Evolutionary conservation across 2,113 vertebrate genomes (phyloP).

Genomic region (Morone chrysops): DNA sequence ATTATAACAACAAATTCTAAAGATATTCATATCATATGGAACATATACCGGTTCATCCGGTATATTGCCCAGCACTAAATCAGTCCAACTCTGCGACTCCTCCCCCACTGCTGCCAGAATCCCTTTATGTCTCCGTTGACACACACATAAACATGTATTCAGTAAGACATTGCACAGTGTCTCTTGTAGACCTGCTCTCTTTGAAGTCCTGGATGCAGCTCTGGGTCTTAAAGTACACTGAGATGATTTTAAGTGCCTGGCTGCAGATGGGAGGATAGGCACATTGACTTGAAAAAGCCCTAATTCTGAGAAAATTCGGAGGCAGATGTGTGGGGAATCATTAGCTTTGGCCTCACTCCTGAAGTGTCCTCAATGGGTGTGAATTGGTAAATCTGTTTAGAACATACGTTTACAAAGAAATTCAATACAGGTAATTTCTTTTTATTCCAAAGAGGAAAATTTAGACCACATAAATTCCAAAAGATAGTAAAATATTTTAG

Average conservation of each 20-base stretch:
- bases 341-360: not conserved
- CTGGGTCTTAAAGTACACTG: constrained; percentile 26
- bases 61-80: constrained; percentile 42
- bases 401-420: not conserved
- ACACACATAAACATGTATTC: constrained; percentile 11
- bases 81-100: constrained; percentile 8
- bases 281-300: constrained; percentile 13
- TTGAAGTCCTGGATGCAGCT: constrained; percentile 40
- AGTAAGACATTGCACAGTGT: constrained; percentile 15
- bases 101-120: constrained; percentile 36
- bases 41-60: too few species aligned
- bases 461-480: not conserved
- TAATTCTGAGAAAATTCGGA: constrained; percentile 11
- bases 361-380: not conserved
- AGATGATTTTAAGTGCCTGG: constrained; percentile 32
- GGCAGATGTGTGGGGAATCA: constrained; percentile 13
- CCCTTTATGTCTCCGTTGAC: constrained; percentile 17
- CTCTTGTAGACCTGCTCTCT: constrained; percentile 29
- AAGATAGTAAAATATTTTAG: not conserved
- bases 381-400: not conserved
- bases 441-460: not conserved
- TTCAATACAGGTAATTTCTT: not conserved
- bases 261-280: constrained; percentile 37
- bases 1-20: too few species aligned
- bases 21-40: too few species aligned